Conservation (phyloP, 2,797 vertebrate genomes). For the Myripristis jacobus region DNA sequence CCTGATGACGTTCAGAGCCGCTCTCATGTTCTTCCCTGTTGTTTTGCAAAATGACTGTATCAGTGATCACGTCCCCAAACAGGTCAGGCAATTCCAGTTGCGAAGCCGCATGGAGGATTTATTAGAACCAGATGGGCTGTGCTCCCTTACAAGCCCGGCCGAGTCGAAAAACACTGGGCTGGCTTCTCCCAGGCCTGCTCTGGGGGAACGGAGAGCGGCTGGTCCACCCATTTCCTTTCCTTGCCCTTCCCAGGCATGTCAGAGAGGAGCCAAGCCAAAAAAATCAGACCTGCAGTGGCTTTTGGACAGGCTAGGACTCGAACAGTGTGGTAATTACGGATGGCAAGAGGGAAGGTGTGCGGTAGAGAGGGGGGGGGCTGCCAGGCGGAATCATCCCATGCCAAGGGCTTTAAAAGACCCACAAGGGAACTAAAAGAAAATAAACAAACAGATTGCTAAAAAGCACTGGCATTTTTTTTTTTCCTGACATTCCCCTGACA, state of each 20-base stretch:
- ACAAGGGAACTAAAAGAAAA: constrained; percentile 78
- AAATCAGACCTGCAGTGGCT: constrained; percentile 88
- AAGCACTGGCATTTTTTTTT: constrained; percentile 45
- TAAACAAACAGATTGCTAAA: constrained; percentile 76
- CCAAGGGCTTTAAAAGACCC: constrained; percentile 79
- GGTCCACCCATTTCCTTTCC: constrained; percentile 95
- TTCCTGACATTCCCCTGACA: constrained; percentile 65
- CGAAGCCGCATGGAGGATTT: constrained; percentile 78
- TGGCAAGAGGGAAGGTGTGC: constrained; percentile 81
- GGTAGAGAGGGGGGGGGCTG: constrained; percentile 72
- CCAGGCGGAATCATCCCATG: constrained; percentile 74
- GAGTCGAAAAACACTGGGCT: constrained; percentile 82
- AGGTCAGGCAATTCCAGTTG: constrained; percentile 79
- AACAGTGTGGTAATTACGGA: constrained; percentile 85
- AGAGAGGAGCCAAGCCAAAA: constrained; percentile 89
- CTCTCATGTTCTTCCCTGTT: constrained; percentile 62
- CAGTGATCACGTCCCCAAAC: constrained; percentile 75
- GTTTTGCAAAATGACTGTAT: constrained; percentile 70
- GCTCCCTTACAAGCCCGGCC: constrained; percentile 78
- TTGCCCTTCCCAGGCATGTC: constrained; percentile 95
- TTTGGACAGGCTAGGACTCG: constrained; percentile 82
- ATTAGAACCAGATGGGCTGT: constrained; percentile 87
- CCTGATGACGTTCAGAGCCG: constrained; percentile 54
- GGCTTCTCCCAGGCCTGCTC: constrained; percentile 82
- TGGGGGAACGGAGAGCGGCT: constrained; percentile 83